Conservation (phyloP, 1,140 invertebrate species). For the Eupeodes corollae region DNA sequence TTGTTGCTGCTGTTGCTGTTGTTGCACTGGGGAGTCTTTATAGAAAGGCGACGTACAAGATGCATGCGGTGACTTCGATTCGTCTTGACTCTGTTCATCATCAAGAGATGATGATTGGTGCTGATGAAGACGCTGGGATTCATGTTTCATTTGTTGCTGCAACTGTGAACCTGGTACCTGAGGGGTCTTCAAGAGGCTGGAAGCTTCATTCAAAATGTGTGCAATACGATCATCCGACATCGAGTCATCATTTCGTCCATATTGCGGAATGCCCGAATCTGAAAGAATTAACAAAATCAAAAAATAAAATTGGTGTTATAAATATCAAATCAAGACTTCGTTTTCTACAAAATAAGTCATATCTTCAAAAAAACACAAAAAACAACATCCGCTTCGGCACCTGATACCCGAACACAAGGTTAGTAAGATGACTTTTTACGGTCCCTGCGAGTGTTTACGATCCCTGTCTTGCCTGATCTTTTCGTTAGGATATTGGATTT, state of each 20-base stretch:
- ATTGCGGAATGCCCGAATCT: slow-evolving; percentile 55
- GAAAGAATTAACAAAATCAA: slow-evolving; percentile 2
- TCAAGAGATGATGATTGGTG: slow-evolving; percentile 35
- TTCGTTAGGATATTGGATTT: slow-evolving; percentile 5
- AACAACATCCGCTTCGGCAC: not conserved
- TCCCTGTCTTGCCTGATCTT: not conserved
- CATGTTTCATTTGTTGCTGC: slow-evolving; percentile 10
- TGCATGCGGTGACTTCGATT: slow-evolving; percentile 69
- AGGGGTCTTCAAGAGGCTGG: slow-evolving; percentile 53
- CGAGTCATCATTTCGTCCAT: slow-evolving; percentile 61
- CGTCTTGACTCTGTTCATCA: slow-evolving; percentile 59
- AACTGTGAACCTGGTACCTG: slow-evolving; percentile 14
- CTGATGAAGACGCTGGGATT: slow-evolving; percentile 5
- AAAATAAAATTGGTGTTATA: not conserved
- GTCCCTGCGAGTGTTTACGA: not conserved
- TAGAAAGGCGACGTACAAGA: slow-evolving; percentile 64
- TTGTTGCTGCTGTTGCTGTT: slow-evolving; percentile 20
- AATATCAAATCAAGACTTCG: not conserved
- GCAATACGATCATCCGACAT: slow-evolving; percentile 86
- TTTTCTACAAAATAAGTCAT: not conserved
- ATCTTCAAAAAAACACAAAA: not conserved
- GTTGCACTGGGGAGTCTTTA: slow-evolving; percentile 40
- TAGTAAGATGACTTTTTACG: not conserved
- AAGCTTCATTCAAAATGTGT: slow-evolving; percentile 86
- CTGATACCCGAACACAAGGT: not conserved